Base-by-base conservation (phyloP, 2,888 invertebrate genomes). In the Dicycla oo region DNA sequence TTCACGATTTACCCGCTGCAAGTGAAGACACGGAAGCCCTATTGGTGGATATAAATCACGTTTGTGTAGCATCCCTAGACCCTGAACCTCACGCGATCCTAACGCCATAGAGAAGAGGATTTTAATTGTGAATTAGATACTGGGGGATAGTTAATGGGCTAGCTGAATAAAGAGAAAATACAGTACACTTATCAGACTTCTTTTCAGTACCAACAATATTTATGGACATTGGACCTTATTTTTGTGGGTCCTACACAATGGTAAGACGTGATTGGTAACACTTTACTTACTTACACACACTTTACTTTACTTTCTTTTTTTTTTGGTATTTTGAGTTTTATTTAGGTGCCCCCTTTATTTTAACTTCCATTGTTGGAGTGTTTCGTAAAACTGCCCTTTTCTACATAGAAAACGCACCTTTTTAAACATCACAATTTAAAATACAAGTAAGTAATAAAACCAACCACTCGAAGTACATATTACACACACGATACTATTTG, bases 1-100 rank as follows among this genome's bases (percentile, higher is more conserved):
- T 93, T 91, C 80, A 85, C 86, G 85, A 92, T 93, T 90, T 91
- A 92, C 93, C 84, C 89, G 88, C 89, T 80, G 76, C 67, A 69
- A 78, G 86, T 74, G 82, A 88, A 88, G 88, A 88, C 87, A 86
- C 84, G 82, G 86, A 83, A 75, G 79, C 89, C 76, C 75, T 85
- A 85, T 74, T 79, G 78, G 68, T 81, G 75, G 57, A 74, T 64
- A 90, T 93, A 94, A 94, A 93, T 94, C 92, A 93, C 83, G 75
- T 90, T 91, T 91, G 89, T 88, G 84, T 87, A 89, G 85, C 81
- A 75, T 85, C 89, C 85, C 84, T 83, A 84, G 75, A 85, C 88
- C 83, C 80, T 82, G 86, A 86, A 87, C 86, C 88, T 90, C 90
- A 88, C 86, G 88, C 86, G 87, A 87, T 87, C 67, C 47, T 72